phyloP scores from a whole-genome alignment of 2,113 vertebrate species.

The Ammodramus savannarum region DNA sequence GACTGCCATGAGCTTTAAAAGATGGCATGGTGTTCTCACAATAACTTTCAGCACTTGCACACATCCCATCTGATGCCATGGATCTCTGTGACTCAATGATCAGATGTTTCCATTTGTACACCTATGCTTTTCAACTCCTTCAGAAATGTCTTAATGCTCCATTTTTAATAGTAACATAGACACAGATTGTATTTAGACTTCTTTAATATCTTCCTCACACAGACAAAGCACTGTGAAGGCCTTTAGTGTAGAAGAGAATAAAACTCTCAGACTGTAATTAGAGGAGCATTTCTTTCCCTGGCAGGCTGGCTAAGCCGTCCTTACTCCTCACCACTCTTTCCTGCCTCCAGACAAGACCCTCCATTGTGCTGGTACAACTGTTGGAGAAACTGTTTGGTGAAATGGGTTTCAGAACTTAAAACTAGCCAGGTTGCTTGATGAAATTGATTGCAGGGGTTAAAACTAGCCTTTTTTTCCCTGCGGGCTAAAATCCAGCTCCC shows the following conservation, averaged over 20 bases:
- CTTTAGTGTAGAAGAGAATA: background rate
- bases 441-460: background rate
- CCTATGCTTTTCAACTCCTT: background rate
- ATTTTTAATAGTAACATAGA: background rate
- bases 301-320: background rate
- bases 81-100: background rate
- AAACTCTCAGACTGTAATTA: background rate
- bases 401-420: background rate
- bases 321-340: background rate
- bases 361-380: background rate
- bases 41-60: accelerated
- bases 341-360: background rate
- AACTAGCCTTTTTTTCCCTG: background rate
- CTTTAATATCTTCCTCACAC: background rate
- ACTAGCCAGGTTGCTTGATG: background rate
- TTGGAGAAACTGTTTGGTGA: background rate
- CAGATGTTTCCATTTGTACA: background rate
- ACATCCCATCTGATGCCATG: background rate
- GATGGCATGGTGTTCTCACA: background rate
- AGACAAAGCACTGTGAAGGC: background rate
- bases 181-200: background rate
- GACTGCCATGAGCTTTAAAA: background rate
- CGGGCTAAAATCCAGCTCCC: background rate
- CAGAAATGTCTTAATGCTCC: background rate
- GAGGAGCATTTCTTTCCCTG: background rate